phyloP scores from a whole-genome alignment of 2,888 invertebrate genomes.

The Azorinus chamasolen region DNA sequence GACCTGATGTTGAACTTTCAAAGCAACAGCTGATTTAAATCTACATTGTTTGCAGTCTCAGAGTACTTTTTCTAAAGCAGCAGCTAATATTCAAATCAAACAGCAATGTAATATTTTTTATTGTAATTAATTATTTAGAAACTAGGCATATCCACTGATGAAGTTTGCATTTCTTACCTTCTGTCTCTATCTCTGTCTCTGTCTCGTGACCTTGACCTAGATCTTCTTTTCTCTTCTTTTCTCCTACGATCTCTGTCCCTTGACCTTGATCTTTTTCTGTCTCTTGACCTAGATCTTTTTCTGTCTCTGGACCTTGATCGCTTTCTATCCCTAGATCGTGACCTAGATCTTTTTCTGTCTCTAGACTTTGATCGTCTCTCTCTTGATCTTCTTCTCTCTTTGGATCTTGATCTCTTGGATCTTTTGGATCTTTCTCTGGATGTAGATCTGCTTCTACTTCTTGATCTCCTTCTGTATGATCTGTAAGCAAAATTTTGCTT shows the following conservation, averaged over 20 bases:
- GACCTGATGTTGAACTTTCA: too few relatives aligned
- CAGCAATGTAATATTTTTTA: too few relatives aligned
- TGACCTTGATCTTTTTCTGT: slow-evolving; percentile 66
- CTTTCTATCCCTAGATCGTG: slow-evolving; percentile 75
- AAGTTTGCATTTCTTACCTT: too few relatives aligned
- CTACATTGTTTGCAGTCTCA: too few relatives aligned
- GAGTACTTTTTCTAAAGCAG: not conserved
- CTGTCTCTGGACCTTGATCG: slow-evolving; percentile 76
- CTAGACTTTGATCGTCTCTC: slow-evolving; percentile 70
- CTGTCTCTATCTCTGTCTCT: slow-evolving; percentile 65
- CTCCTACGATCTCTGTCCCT: slow-evolving; percentile 72
- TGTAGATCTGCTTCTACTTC: slow-evolving; percentile 67
- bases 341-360: slow-evolving; percentile 78
- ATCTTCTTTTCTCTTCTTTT: slow-evolving; percentile 47
- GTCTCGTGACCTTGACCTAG: slow-evolving; percentile 71
- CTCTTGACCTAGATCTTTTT: slow-evolving; percentile 54
- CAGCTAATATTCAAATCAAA: too few relatives aligned
- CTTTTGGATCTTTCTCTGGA: slow-evolving; percentile 68
- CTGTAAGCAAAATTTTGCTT: slow-evolving; percentile 60
- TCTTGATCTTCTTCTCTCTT: slow-evolving; percentile 64
- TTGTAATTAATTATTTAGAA: too few relatives aligned
- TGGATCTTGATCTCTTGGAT: slow-evolving; percentile 47
- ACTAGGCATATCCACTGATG: too few relatives aligned
- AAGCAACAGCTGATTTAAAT: too few relatives aligned
- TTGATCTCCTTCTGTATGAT: slow-evolving; percentile 77